phyloP scores from a whole-genome alignment of 2,888 invertebrate genomes.

The Ferrisia virgata region DNA sequence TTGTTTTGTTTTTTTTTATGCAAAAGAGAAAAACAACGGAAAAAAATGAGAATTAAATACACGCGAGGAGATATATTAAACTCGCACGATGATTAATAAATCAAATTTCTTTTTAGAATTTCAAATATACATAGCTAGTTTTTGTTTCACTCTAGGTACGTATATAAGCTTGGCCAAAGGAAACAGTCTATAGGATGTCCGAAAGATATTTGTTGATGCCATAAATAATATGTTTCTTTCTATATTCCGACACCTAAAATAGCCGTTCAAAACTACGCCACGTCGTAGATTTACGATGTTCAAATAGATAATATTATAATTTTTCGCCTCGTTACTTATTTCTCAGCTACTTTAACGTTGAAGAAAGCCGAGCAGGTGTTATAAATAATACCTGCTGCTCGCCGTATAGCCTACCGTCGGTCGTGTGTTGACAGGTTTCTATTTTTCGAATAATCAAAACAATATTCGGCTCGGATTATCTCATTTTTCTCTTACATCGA shows the following conservation, averaged over 20 bases:
- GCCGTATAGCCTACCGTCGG: not conserved
- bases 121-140: not conserved
- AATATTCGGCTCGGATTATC: not conserved
- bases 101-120: slow-evolving; percentile 3
- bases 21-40: not conserved
- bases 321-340: slow-evolving; percentile 27
- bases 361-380: slow-evolving; percentile 3
- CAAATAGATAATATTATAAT: slow-evolving; percentile 30
- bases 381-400: not conserved
- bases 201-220: slow-evolving; percentile 31
- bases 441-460: not conserved
- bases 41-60: not conserved
- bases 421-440: not conserved
- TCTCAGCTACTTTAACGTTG: not conserved
- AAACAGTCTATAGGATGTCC: slow-evolving; percentile 31
- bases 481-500: not conserved
- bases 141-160: not conserved
- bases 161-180: slow-evolving; percentile 2
- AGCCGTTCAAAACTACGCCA: slow-evolving; percentile 24
- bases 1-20: too few species aligned
- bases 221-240: slow-evolving; percentile 32
- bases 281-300: slow-evolving; percentile 10
- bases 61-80: not conserved
- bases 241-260: slow-evolving; percentile 24
- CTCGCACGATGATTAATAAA: not conserved